A percentile compares a stretch with the other conserved stretches of the same genome.
Evolutionary conservation across 2,797 vertebrate genomes (phyloP).

Genomic region (Myotis vivesi): DNA sequence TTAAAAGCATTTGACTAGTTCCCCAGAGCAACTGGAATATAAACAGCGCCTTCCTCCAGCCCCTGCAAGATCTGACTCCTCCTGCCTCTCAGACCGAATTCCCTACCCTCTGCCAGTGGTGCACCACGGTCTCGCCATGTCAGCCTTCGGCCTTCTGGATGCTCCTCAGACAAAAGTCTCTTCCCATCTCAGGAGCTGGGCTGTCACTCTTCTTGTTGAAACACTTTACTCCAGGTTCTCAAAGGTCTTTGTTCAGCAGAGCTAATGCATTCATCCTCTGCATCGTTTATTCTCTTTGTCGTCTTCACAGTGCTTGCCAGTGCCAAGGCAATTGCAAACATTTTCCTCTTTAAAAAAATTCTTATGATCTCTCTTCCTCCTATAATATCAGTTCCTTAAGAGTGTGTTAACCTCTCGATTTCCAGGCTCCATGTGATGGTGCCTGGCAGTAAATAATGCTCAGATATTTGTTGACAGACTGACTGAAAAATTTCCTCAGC

Average conservation of each 20-base stretch:
- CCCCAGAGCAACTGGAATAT: neutral
- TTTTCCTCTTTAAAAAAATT: neutral
- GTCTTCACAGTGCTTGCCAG: neutral
- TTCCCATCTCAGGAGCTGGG: neutral
- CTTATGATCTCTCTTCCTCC: neutral
- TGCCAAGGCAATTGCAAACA: neutral
- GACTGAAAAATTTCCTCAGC: neutral
- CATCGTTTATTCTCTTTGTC: neutral
- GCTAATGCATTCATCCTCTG: neutral
- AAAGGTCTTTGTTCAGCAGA: neutral
- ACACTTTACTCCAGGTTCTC: neutral
- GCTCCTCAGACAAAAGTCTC: neutral
- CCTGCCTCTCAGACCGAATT: neutral
- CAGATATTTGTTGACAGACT: neutral
- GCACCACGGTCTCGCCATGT: neutral
- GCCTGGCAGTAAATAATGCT: neutral
- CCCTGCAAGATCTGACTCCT: too few species aligned
- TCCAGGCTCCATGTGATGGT: neutral
- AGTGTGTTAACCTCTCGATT: neutral
- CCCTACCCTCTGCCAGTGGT: too few species aligned
- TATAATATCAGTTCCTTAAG: neutral
- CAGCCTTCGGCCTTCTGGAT: neutral
- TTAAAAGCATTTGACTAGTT: neutral
- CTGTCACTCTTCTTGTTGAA: neutral
- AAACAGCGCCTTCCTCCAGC: neutral